These are phyloP conservation scores for Perognathus longimembris DNA, from an alignment of 2,113 vertebrate genomes.

Conservation along the genomic window DNA sequence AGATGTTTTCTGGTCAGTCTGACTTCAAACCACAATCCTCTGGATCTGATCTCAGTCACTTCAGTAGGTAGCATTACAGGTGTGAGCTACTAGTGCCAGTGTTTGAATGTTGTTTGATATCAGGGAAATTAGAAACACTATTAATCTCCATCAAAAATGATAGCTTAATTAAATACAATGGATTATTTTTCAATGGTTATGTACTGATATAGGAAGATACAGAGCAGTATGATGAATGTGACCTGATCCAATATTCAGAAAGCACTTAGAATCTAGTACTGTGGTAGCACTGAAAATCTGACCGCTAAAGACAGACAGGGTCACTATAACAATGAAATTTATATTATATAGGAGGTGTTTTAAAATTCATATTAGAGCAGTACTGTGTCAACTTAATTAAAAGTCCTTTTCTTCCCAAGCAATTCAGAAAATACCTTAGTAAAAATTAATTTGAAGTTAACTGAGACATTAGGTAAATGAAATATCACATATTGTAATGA, in stretches of 20 bases:
- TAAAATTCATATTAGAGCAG: neutral
- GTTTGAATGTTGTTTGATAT: neutral
- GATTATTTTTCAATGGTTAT: neutral
- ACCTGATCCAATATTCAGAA: neutral
- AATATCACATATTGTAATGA: neutral
- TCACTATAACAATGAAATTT: neutral
- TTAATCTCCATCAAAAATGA: neutral
- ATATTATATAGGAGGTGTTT: neutral
- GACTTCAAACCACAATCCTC: no score
- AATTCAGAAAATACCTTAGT: neutral
- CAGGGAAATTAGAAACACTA: neutral
- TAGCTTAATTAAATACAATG: neutral
- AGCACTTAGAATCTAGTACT: neutral
- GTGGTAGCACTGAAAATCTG: neutral
- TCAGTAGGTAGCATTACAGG: no score
- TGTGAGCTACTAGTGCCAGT: no score
- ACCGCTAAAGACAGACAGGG: neutral
- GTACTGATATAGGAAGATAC: neutral
- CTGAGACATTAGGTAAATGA: neutral
- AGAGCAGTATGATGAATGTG: constrained; percentile 10
- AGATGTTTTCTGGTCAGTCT: no score
- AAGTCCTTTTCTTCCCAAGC: neutral
- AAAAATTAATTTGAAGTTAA: neutral
- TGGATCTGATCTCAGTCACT: no score
- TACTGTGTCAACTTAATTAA: neutral